These are phyloP conservation scores for Tipula helvola DNA, from an alignment of 2,888 invertebrate genomes.

Conservation along the genomic window DNA sequence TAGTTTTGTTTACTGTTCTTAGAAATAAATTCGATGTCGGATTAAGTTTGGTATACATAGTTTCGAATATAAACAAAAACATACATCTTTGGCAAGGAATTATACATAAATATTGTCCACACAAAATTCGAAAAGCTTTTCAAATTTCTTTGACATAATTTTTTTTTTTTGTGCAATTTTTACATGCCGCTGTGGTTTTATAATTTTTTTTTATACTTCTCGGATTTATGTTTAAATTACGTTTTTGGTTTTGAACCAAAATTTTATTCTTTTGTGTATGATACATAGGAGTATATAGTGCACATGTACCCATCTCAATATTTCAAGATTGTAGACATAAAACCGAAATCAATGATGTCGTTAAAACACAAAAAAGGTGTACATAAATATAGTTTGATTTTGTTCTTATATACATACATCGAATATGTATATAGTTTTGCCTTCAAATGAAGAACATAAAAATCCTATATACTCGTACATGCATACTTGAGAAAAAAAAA, in stretches of 20 bases:
- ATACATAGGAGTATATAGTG: neutral
- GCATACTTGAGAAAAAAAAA: neutral
- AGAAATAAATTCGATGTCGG: too few relatives aligned
- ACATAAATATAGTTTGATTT: neutral
- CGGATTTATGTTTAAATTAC: neutral
- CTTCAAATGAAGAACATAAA: neutral
- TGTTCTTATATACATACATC: neutral
- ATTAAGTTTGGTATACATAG: too few relatives aligned
- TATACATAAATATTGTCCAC: neutral
- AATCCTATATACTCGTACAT: neutral
- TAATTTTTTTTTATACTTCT: neutral
- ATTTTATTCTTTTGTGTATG: neutral
- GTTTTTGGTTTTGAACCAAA: neutral
- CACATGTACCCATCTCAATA: neutral
- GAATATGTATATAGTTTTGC: neutral
- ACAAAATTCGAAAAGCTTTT: neutral
- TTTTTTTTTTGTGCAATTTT: neutral
- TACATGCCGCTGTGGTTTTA: neutral
- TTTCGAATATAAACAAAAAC: too few relatives aligned
- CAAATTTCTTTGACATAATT: neutral
- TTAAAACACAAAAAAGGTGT: neutral
- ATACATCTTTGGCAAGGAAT: too few relatives aligned
- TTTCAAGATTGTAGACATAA: neutral
- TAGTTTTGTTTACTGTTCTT: too few relatives aligned
- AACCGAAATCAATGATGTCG: neutral